Evolutionary conservation across 64 coral and sea anemone genomes (phyloP).

Genomic region (Stichodactyla helianthus): DNA sequence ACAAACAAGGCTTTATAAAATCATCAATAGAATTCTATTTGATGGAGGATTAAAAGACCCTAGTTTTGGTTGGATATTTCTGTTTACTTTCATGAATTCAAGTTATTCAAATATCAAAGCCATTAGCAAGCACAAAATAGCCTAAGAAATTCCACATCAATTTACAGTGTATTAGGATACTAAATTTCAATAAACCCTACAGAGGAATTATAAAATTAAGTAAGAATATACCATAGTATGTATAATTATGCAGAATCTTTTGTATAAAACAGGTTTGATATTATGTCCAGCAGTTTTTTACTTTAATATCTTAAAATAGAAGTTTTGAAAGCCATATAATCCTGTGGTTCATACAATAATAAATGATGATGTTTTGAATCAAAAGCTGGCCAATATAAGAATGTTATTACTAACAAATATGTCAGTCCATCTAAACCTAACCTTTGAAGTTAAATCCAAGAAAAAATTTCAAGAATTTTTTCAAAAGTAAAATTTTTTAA

Average conservation of each 20-base stretch:
- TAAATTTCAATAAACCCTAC: neutral
- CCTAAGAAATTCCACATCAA: conserved; percentile 2
- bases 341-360: neutral
- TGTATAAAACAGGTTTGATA: neutral
- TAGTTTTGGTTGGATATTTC: conserved; percentile 10
- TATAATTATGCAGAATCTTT: neutral
- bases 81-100: conserved; percentile 11
- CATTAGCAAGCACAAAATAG: neutral
- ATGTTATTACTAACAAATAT: neutral
- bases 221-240: neutral
- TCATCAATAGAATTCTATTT: neutral
- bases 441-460: neutral
- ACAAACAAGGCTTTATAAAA: neutral
- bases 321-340: neutral
- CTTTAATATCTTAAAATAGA: neutral
- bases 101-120: neutral
- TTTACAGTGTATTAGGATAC: neutral
- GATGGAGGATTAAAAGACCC: neutral
- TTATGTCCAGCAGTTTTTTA: neutral
- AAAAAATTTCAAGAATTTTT: neutral
- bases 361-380: neutral
- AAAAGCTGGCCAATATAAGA: neutral
- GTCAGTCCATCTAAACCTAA: neutral
- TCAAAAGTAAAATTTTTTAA: neutral
- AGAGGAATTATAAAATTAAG: neutral